Conservation (phyloP, 2,113 vertebrate species). For the Morone chrysops region DNA sequence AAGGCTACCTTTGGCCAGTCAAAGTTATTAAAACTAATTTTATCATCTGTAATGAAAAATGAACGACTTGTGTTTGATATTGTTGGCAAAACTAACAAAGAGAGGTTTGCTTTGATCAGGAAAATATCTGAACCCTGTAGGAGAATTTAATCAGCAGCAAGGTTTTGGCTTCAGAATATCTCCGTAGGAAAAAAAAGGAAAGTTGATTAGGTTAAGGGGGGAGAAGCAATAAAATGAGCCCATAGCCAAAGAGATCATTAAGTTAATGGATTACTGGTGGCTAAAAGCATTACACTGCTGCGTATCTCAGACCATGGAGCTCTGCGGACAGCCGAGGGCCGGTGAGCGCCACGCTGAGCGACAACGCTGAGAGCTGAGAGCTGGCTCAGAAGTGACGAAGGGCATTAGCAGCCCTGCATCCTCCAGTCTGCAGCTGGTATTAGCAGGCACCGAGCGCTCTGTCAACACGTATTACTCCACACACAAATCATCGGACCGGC, state of each 20-base stretch:
- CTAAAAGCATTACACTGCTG: conserved; percentile 41
- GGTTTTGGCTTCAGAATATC: conserved; percentile 66
- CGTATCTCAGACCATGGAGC: conserved; percentile 27
- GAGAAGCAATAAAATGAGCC: conserved; percentile 43
- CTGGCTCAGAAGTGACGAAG: conserved; percentile 44
- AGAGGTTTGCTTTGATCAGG: conserved; percentile 78
- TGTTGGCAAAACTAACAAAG: conserved; percentile 73
- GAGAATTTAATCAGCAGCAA: conserved; percentile 76
- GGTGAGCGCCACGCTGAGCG: conserved; percentile 1
- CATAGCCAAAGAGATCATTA: conserved; percentile 65
- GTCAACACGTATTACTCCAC: conserved; percentile 64
- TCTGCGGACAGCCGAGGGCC: background rate
- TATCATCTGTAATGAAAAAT: conserved; percentile 61
- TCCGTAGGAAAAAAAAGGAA: conserved; percentile 33
- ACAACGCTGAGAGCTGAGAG: conserved; percentile 11
- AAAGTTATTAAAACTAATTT: conserved; percentile 53
- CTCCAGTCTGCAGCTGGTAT: conserved; percentile 67
- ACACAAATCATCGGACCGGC: conserved; percentile 53
- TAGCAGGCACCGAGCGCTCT: conserved; percentile 62
- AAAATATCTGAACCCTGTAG: conserved; percentile 68
- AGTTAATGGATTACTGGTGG: conserved; percentile 64
- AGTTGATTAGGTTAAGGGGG: conserved; percentile 60
- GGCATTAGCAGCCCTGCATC: conserved; percentile 55
- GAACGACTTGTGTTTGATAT: conserved; percentile 70
- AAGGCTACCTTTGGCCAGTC: conserved; percentile 46